Conservation (phyloP, 2,888 invertebrate species). For the Sarcophaga caerulescens region DNA sequence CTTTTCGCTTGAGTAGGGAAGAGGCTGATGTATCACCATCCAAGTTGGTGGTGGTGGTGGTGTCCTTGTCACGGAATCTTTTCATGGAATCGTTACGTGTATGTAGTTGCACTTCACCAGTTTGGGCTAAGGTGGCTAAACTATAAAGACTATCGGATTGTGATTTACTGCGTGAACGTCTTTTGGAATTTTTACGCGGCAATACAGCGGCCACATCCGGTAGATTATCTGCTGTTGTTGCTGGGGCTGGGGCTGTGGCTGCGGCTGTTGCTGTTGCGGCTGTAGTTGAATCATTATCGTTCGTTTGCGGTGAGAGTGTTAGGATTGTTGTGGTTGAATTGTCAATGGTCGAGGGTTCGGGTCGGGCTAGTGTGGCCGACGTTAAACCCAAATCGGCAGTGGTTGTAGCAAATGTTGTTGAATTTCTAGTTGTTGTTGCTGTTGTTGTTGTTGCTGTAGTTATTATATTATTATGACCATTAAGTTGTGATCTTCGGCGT, state of each 20-base stretch:
- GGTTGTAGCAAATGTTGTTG: constrained; percentile 47
- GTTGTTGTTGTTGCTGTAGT: constrained; percentile 20
- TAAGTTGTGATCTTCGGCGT: constrained; percentile 7
- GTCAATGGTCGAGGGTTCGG: constrained; percentile 74
- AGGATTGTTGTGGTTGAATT: constrained; percentile 74
- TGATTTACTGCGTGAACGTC: constrained; percentile 67
- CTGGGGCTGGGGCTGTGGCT: too few relatives aligned
- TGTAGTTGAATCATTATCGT: constrained; percentile 21
- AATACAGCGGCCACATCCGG: constrained; percentile 68
- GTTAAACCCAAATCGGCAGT: constrained; percentile 57
- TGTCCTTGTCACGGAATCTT: constrained; percentile 62
- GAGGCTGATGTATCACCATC: constrained; percentile 45
- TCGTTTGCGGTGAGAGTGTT: constrained; percentile 67
- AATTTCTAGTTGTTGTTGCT: constrained; percentile 11
- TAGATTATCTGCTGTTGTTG: constrained; percentile 40
- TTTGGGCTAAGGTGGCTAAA: constrained; percentile 71
- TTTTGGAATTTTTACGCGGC: constrained; percentile 59
- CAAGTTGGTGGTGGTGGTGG: constrained; percentile 5
- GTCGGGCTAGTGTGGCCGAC: constrained; percentile 72
- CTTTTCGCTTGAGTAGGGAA: constrained; percentile 38
- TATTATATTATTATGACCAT: constrained; percentile 6
- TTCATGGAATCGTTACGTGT: constrained; percentile 64
- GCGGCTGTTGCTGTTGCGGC: too few relatives aligned
- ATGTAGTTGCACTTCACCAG: constrained; percentile 71
- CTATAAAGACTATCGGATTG: constrained; percentile 77